Base-by-base conservation (phyloP, 2,113 vertebrate genomes). In the Diphyllodes magnificus region DNA sequence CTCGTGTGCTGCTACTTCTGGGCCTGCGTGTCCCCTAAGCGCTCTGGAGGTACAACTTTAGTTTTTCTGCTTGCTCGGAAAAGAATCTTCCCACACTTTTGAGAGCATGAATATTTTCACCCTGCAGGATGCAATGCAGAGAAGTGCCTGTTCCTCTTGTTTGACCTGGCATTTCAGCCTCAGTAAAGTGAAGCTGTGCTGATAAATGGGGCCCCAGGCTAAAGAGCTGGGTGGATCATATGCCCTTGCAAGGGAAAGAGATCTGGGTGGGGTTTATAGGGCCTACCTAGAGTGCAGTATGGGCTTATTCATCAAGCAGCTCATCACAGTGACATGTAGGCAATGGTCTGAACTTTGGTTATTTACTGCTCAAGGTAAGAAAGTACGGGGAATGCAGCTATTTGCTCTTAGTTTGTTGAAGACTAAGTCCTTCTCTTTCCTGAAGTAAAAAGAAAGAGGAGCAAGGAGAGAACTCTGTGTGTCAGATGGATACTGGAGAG, bases 1-100 rank as follows among this genome's bases (percentile, higher is more conserved):
- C 86, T 97, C 0, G 16, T 82, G 77, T 92, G 83, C 80, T 93
- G 88, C 84, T 78, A 80, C 82, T 95, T 92, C 82, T 59, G 90
- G 94, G 87, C 88, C 88, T 42, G 77, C 0, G 0, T 2, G 10
- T 95, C 95, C 89, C 91, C 88, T 71, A 88, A 97, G 92, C 1
- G 1, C 91, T 93, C 66, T 47, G 78, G 83, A 94, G 90, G 73
- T 94, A 80, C 63, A 61, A 42, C 76, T 77, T 76, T 33, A 92
- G 83, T 56, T 82, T 73, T 65, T 65, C 60, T 13, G 49, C 71
- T 84, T 0, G 0, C 56, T 97, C 1, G 0, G 66, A 80, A 51
- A 88, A 94, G 86, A 93, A 87, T 66, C 66, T 73, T 91, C 80
- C 70, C 93, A 68, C 51, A 39, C 66, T 57, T 51, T 47, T n/a